These are phyloP conservation scores for Fundulus diaphanus DNA, from an alignment of 2,797 vertebrate genomes.

Conservation along the genomic window DNA sequence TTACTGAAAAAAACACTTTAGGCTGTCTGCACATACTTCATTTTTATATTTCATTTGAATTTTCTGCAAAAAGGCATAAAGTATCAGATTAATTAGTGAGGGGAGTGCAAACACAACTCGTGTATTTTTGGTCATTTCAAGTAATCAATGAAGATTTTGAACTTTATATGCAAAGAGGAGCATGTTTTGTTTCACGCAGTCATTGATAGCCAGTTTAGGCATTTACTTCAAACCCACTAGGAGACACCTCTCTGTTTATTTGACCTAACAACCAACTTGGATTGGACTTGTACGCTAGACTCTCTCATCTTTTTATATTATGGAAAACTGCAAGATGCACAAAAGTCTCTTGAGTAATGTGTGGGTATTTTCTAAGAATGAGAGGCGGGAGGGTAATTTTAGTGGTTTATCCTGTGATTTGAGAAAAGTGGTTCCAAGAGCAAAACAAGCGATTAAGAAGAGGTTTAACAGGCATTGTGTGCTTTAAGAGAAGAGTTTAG, in stretches of 20 bases:
- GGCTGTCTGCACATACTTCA: slow-evolving; percentile 6
- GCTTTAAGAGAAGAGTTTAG: slow-evolving; percentile 8
- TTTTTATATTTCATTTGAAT: slow-evolving; percentile 24
- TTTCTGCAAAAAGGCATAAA: slow-evolving; percentile 22
- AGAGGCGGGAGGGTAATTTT: slow-evolving; percentile 10
- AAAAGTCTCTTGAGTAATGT: slow-evolving; percentile 19
- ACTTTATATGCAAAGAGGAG: not conserved
- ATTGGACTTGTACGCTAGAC: slow-evolving; percentile 5
- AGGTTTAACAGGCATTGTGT: slow-evolving; percentile 18
- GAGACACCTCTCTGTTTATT: slow-evolving; percentile 20
- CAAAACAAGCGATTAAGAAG: slow-evolving; percentile 27
- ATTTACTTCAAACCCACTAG: slow-evolving; percentile 20
- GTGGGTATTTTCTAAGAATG: slow-evolving; percentile 14
- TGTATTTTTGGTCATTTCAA: not conserved
- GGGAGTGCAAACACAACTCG: not conserved
- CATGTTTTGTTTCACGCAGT: not conserved
- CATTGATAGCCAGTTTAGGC: slow-evolving; percentile 21
- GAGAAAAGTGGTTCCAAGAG: slow-evolving; percentile 15
- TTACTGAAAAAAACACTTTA: slow-evolving; percentile 29
- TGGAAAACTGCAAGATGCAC: slow-evolving; percentile 1
- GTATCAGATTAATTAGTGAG: not conserved
- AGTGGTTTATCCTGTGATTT: slow-evolving; percentile 24
- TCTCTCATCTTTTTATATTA: slow-evolving; percentile 5
- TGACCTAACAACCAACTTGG: slow-evolving; percentile 24
- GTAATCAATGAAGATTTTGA: not conserved